phyloP scores from a whole-genome alignment of 2,888 invertebrate genomes.

The Drosophila quasianomalipes region DNA sequence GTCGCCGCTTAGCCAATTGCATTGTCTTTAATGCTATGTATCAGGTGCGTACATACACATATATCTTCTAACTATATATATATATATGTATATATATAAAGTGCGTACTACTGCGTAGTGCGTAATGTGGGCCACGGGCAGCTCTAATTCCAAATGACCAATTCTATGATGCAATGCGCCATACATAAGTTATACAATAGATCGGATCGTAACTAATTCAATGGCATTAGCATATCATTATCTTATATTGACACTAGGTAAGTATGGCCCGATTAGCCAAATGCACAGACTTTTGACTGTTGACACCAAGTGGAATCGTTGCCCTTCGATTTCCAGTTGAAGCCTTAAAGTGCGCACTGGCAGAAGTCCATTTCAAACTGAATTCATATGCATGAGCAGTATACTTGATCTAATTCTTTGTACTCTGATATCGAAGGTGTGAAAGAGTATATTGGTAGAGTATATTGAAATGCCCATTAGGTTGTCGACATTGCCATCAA shows the following conservation, averaged over 20 bases:
- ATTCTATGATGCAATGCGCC: slow-evolving; percentile 7
- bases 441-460: background rate
- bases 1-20: slow-evolving; percentile 17
- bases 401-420: background rate
- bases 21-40: background rate
- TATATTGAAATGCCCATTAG: background rate
- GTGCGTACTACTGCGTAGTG: background rate
- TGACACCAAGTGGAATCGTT: background rate
- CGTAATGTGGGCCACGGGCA: slow-evolving; percentile 36
- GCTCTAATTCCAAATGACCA: slow-evolving; percentile 30
- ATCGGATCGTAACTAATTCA: slow-evolving; percentile 19
- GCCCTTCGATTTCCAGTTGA: background rate
- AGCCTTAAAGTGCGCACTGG: background rate
- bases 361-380: background rate
- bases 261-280: slow-evolving; percentile 15
- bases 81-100: background rate
- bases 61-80: background rate
- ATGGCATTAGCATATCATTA: slow-evolving; percentile 50
- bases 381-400: background rate
- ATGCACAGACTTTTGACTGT: background rate
- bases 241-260: background rate
- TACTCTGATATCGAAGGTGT: background rate
- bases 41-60: background rate
- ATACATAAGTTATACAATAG: slow-evolving; percentile 6
- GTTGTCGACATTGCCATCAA: background rate